Evolutionary conservation across 2,113 vertebrate genomes (phyloP), one percentile per base, ranked within the genome.

Genomic region (Puntigrus tetrazona): DNA sequence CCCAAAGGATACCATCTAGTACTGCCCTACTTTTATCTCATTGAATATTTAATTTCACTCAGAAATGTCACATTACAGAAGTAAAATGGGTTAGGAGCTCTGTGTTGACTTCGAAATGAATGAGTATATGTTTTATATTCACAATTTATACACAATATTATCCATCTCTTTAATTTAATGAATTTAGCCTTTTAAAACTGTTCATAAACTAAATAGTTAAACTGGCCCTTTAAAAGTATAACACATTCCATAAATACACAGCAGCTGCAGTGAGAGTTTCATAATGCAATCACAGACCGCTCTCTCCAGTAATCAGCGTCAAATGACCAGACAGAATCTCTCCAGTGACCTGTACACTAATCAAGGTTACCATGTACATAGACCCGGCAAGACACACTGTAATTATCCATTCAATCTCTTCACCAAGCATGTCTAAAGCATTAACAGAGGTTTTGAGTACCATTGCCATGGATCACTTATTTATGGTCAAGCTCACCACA

Each of bases 311-410:
- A 86, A 88, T 86, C 83, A 85, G 81, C 50, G 29, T 84, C 84
- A 81, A 84, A 72, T 84, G 84, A 84, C 78, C 73, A 86, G 77
- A 86, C 63, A 87, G 27, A 72, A 67, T 85, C 45, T 83, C 47
- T 77, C 84, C 79, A 65, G 79, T 91, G 91, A 91, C 90, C 89
- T 91, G 73, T 57, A 84, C 76, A 80, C 80, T 82, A 82, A 90
- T 81, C 38, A 82, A 88, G 78, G 88, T 61, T 85, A 73, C 74
- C 50, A 29, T 70, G 36, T 47, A 36, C 75, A 82, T 52, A 84
- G 79, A 81, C 79, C 82, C 70, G 67, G 73, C 38, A 43, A 84
- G 82, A 45, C 63, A 78, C 34, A 76, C 81, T 72, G 87, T 70
- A 85, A 85, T 91, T 86, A 92, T 91, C 11, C 27, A 38, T 47